phyloP scores from a whole-genome alignment of 2,113 vertebrate genomes.

The Chamaea fasciata region DNA sequence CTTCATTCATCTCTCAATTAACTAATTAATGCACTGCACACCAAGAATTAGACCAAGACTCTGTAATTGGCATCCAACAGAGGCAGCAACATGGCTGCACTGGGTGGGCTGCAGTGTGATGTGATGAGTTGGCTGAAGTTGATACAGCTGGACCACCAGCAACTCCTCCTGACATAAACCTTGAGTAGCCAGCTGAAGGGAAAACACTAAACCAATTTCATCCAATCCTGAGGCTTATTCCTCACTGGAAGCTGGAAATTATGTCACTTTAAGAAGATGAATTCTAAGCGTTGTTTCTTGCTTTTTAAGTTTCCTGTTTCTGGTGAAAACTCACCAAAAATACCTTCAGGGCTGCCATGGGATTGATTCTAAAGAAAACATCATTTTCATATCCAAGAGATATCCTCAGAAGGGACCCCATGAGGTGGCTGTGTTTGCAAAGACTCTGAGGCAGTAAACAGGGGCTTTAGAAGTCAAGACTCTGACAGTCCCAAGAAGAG shows the following conservation, averaged over 20 bases:
- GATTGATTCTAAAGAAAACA: constrained; percentile 14
- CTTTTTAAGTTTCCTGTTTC: background rate
- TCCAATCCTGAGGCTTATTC: background rate
- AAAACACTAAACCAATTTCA: background rate
- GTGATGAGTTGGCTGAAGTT: background rate
- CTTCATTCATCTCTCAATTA: background rate
- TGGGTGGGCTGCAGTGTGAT: accelerated
- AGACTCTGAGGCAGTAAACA: background rate
- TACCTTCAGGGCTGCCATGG: background rate
- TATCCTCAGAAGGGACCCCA: background rate
- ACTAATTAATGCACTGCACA: background rate
- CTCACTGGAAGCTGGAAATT: background rate
- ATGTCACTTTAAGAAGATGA: background rate
- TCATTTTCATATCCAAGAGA: background rate
- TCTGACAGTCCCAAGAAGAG: background rate
- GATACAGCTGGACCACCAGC: background rate
- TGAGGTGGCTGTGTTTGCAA: background rate
- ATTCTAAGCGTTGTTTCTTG: background rate
- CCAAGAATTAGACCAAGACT: background rate
- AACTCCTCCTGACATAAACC: background rate
- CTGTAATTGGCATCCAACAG: background rate
- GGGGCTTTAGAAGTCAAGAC: background rate
- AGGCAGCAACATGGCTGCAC: accelerated
- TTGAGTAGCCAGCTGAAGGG: background rate
- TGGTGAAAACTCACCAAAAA: background rate